Evolutionary conservation across 2,113 vertebrate species (phyloP).

Genomic region (Lophotis ruficrista): DNA sequence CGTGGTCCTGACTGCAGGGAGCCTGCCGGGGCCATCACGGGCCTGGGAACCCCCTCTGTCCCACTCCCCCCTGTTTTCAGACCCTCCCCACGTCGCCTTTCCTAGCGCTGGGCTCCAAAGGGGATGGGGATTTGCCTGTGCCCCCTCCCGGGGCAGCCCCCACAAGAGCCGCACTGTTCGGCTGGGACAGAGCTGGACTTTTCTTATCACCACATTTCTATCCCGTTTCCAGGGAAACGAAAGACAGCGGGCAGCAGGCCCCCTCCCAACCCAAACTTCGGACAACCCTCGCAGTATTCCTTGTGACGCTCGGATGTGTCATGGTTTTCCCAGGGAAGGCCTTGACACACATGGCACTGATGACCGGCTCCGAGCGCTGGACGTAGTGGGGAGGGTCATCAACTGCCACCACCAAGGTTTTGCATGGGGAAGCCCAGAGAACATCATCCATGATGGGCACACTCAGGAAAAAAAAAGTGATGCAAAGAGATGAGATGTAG

Average conservation of each 20-base stretch:
- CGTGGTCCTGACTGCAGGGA: fast-evolving
- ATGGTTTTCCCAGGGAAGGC: not conserved
- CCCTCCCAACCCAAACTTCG: not conserved
- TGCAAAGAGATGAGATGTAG: not conserved
- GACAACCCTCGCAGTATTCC: not conserved
- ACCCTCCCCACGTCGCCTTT: not conserved
- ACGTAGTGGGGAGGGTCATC: fast-evolving
- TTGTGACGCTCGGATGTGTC: fast-evolving
- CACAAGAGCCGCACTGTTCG: not conserved
- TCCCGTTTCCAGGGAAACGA: not conserved
- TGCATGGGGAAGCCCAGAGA: not conserved
- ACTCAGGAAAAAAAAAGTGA: not conserved
- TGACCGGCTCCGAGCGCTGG: not conserved
- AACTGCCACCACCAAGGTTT: not conserved
- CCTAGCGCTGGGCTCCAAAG: fast-evolving
- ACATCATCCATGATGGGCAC: fast-evolving
- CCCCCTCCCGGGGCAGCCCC: fast-evolving
- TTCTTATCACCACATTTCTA: not conserved
- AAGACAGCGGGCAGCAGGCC: not conserved
- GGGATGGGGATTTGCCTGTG: not conserved
- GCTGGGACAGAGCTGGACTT: not conserved
- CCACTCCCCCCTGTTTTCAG: not conserved
- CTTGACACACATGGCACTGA: not conserved
- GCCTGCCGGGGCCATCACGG: not conserved
- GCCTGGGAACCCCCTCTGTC: fast-evolving